Conservation (phyloP, 2,888 invertebrate species). For the Drosophila paucipuncta region DNA sequence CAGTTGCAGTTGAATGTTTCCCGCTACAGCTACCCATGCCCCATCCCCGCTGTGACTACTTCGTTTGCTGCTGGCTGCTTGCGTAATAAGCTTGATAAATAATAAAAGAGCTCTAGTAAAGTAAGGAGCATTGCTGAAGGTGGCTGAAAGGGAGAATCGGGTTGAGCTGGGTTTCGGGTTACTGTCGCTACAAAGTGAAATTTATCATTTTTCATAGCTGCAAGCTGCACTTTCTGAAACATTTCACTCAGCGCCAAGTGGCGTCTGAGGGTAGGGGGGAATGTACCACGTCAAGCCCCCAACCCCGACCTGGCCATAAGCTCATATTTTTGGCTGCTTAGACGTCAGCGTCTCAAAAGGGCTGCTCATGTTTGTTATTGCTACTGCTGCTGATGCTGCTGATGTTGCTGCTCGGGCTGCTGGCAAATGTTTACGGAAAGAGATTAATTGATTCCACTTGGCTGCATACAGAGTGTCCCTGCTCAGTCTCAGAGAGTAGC, state of each 20-base stretch:
- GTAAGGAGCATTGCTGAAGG: constrained; percentile 23
- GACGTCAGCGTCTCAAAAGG: constrained; percentile 55
- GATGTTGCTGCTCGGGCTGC: constrained; percentile 32
- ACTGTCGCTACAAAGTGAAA: constrained; percentile 72
- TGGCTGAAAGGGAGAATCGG: not conserved
- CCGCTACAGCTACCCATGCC: not conserved
- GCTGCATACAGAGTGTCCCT: constrained; percentile 75
- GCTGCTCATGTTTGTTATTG: constrained; percentile 48
- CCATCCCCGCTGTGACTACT: not conserved
- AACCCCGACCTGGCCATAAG: constrained; percentile 19
- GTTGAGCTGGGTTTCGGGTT: constrained; percentile 29
- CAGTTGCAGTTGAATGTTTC: constrained; percentile 72
- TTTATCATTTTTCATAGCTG: constrained; percentile 81
- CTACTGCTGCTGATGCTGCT: constrained; percentile 54
- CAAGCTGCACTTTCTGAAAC: constrained; percentile 82
- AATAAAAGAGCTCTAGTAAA: constrained; percentile 68
- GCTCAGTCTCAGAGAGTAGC: constrained; percentile 36
- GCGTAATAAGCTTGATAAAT: constrained; percentile 80
- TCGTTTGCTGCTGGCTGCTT: constrained; percentile 53
- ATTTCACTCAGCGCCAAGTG: constrained; percentile 74
- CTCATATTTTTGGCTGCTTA: constrained; percentile 78
- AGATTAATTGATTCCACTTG: constrained; percentile 82
- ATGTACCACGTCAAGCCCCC: not conserved
- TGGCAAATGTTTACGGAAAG: constrained; percentile 79
- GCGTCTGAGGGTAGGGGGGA: constrained; percentile 11